A percentile compares a stretch with the other conserved stretches of the same genome.
phyloP scores from a whole-genome alignment of 2,113 vertebrate genomes.

The Passer domesticus region DNA sequence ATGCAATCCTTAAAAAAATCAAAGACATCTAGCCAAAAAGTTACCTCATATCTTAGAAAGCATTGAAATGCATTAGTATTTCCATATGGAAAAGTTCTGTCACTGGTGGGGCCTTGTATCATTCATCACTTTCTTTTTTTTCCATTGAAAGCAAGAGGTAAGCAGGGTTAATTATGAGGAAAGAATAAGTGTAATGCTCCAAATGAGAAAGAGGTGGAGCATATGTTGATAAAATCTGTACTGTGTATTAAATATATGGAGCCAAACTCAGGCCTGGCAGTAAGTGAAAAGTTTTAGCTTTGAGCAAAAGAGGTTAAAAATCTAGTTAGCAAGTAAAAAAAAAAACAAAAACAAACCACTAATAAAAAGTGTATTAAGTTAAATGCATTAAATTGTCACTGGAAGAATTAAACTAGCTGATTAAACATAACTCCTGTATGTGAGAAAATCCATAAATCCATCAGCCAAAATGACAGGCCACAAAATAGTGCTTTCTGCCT shows the following conservation, averaged over 20 bases:
- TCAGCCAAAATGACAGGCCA: neutral
- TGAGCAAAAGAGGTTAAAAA: neutral
- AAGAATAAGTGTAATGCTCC: neutral
- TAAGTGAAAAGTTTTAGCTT: neutral
- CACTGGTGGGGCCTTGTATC: neutral
- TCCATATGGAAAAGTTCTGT: neutral
- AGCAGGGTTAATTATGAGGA: neutral
- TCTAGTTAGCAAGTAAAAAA: neutral
- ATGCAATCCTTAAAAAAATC: neutral
- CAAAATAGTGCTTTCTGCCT: neutral
- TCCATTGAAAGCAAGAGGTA: neutral
- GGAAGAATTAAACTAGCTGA: neutral
- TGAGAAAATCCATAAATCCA: slow-evolving; percentile 37
- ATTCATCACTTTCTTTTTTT: slow-evolving; percentile 3
- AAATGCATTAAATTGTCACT: neutral
- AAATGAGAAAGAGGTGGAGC: neutral
- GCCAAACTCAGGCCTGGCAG: neutral
- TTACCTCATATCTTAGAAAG: neutral
- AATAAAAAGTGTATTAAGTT: neutral
- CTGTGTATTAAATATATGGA: neutral
- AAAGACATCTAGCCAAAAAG: neutral
- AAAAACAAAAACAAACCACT: neutral
- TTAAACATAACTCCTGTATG: neutral
- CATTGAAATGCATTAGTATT: neutral
- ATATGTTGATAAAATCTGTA: neutral